phyloP scores from a whole-genome alignment of 2,888 invertebrate genomes.

The Notodonta ziczac region DNA sequence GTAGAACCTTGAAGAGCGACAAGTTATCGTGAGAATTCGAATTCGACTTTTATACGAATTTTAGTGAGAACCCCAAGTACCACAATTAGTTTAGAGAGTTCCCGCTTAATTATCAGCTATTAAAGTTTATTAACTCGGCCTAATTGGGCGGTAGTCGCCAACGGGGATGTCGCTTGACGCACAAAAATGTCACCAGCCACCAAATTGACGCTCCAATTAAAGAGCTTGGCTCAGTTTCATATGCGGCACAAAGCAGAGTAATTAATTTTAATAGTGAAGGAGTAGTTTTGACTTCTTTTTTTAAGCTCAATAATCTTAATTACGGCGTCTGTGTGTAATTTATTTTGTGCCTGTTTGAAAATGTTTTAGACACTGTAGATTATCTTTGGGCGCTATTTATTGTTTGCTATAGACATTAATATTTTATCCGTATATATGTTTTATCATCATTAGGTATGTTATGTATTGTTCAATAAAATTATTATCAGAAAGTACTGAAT shows the following conservation, averaged over 20 bases:
- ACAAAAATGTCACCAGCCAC: constrained; percentile 3
- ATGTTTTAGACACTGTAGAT: too few species aligned
- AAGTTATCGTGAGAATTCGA: neutral
- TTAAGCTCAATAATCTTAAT: too few species aligned
- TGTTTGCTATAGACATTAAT: too few species aligned
- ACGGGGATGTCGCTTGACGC: constrained; percentile 3
- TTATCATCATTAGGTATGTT: too few species aligned
- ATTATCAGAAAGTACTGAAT: too few species aligned
- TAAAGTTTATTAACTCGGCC: constrained; percentile 59
- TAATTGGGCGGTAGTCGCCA: constrained; percentile 48
- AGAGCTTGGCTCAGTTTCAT: neutral
- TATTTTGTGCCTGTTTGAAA: too few species aligned
- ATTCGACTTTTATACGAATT: constrained; percentile 8
- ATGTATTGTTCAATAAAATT: too few species aligned
- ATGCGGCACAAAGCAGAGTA: neutral
- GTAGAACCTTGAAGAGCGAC: too few species aligned
- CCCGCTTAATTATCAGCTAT: constrained; percentile 52
- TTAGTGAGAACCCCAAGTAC: constrained; percentile 30
- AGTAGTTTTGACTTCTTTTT: too few species aligned
- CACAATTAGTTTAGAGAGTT: constrained; percentile 37
- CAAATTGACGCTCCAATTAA: constrained; percentile 4
- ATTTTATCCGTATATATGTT: too few species aligned
- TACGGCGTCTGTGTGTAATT: too few species aligned
- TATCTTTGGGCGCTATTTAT: too few species aligned
- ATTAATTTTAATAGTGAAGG: neutral